Evolutionary conservation across 2,113 vertebrate genomes (phyloP).

Genomic region (Cervus canadensis): DNA sequence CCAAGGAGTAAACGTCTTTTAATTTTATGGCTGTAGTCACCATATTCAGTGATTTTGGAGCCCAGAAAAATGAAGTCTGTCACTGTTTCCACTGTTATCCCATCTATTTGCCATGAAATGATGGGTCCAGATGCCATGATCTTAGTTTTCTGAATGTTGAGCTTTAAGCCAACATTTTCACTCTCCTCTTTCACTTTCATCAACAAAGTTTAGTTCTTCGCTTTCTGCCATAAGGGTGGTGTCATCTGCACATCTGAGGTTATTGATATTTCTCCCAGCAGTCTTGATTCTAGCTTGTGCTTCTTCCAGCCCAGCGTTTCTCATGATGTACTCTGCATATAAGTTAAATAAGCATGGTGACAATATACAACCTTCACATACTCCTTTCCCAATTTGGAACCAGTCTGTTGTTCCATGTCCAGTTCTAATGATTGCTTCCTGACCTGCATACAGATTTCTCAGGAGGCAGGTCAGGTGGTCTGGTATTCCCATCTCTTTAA

Average conservation of each 20-base stretch:
- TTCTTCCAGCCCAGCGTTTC: background rate
- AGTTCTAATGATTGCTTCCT: background rate
- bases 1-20: background rate
- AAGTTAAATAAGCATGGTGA: background rate
- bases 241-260: background rate
- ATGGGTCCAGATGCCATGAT: background rate
- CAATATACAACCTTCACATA: background rate
- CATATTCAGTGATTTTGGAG: background rate
- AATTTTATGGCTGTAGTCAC: background rate
- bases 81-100: background rate
- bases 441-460: background rate
- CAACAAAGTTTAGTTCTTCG: background rate
- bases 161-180: background rate
- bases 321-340: background rate
- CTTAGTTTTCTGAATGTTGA: background rate
- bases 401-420: background rate
- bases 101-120: background rate
- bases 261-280: background rate
- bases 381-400: background rate
- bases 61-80: background rate
- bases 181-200: background rate
- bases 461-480: background rate
- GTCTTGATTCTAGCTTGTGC: background rate
- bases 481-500: background rate
- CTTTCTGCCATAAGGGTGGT: background rate